phyloP scores from a whole-genome alignment of 2,113 vertebrate genomes.

The Hydropotes inermis region DNA sequence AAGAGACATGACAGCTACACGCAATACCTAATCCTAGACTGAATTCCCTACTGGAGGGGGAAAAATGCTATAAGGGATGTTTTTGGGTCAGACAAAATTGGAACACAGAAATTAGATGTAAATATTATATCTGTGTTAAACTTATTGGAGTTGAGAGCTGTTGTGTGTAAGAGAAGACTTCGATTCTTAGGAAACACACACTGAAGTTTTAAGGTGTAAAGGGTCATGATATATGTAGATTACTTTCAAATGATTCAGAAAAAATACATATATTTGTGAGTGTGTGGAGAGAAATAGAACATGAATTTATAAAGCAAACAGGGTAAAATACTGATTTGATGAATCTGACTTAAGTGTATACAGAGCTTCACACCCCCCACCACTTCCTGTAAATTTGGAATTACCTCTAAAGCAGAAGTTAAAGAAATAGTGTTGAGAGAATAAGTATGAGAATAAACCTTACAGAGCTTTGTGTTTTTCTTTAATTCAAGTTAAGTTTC shows the following conservation, averaged over 20 bases:
- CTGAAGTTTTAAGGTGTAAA: neutral
- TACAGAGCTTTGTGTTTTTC: neutral
- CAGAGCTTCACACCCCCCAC: neutral
- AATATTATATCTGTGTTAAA: neutral
- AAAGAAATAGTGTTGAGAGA: neutral
- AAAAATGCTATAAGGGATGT: neutral
- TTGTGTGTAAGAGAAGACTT: neutral
- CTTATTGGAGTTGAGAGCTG: neutral
- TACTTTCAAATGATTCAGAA: neutral
- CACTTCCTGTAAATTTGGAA: neutral
- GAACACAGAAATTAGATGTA: neutral
- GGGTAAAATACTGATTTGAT: neutral
- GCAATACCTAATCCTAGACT: neutral
- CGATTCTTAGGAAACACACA: neutral
- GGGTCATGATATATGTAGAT: neutral
- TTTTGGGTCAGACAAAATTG: neutral
- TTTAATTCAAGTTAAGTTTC: neutral
- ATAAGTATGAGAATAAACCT: neutral
- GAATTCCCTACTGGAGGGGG: neutral
- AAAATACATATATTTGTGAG: neutral
- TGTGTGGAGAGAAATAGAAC: neutral
- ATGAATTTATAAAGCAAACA: neutral
- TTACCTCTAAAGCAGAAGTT: slow-evolving; percentile 14
- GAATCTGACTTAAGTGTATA: neutral
- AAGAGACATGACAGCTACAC: neutral